Percentiles rank a stretch among this genome's conserved stretches.
These are phyloP conservation scores for Rhinolophus sinicus DNA, from an alignment of 2,113 vertebrate species.

Conservation along the genomic window DNA sequence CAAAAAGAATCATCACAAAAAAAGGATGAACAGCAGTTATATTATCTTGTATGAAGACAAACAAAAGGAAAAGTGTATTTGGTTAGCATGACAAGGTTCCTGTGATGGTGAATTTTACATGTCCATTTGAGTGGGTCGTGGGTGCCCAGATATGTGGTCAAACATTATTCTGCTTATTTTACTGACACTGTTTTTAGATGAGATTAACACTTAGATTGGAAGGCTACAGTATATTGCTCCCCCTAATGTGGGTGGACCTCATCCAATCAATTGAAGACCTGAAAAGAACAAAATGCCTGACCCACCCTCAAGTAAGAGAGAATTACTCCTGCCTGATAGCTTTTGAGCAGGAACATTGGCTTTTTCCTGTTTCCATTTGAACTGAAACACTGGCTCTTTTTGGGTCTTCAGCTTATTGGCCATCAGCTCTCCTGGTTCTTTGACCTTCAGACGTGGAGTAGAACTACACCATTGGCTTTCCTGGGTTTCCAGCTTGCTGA, in stretches of 20 bases:
- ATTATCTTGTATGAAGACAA: background rate
- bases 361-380: background rate
- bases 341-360: background rate
- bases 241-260: background rate
- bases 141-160: background rate
- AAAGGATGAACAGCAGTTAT: background rate
- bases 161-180: background rate
- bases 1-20: conserved; percentile 41
- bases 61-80: background rate
- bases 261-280: background rate
- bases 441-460: background rate
- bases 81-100: background rate
- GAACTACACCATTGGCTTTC: background rate
- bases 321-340: background rate
- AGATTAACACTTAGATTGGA: background rate
- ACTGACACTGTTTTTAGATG: background rate
- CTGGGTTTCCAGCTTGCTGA: background rate
- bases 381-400: background rate
- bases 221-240: background rate
- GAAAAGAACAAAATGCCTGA: background rate
- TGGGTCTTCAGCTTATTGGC: background rate
- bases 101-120: background rate
- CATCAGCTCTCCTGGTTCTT: background rate
- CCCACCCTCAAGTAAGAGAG: background rate
- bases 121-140: background rate